Percentiles rank a stretch among this genome's conserved stretches.
These are phyloP conservation scores for Chironomus riparius DNA, from an alignment of 2,888 invertebrate genomes.

Conservation along the genomic window DNA sequence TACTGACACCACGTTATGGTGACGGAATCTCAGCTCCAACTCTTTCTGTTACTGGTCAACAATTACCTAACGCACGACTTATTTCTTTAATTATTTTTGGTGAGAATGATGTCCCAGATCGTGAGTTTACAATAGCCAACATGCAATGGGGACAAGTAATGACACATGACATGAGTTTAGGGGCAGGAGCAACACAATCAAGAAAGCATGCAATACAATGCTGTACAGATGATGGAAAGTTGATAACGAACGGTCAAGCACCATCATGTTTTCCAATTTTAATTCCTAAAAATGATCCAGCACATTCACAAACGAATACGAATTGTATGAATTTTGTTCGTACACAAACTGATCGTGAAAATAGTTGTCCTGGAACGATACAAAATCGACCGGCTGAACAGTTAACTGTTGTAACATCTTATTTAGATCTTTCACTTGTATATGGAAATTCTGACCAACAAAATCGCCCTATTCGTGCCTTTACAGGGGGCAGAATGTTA, in stretches of 20 bases:
- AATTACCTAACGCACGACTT: constrained; percentile 60
- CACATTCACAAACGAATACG: constrained; percentile 43
- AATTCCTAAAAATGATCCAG: constrained; percentile 46
- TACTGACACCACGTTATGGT: constrained; percentile 43
- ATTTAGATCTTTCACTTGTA: constrained; percentile 67
- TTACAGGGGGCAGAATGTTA: constrained; percentile 56
- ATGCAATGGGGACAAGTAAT: constrained; percentile 56
- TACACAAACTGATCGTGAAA: constrained; percentile 53
- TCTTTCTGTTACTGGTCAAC: constrained; percentile 51
- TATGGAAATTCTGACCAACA: constrained; percentile 66
- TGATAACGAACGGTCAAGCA: constrained; percentile 43
- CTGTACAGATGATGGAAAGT: constrained; percentile 51
- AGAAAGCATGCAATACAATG: constrained; percentile 55
- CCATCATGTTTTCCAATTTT: constrained; percentile 46
- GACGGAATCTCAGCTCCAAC: constrained; percentile 52
- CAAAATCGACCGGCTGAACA: constrained; percentile 44
- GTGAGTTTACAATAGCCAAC: constrained; percentile 61
- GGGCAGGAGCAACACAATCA: constrained; percentile 51
- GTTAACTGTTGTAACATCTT: constrained; percentile 60
- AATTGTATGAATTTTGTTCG: constrained; percentile 57
- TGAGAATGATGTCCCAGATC: constrained; percentile 59
- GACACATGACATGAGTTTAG: constrained; percentile 50
- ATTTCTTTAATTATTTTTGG: constrained; percentile 63
- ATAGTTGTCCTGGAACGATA: constrained; percentile 47
- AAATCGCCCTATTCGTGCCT: constrained; percentile 55